These are phyloP conservation scores for Ferrisia virgata DNA, from an alignment of 2,888 invertebrate genomes.

Conservation along the genomic window DNA sequence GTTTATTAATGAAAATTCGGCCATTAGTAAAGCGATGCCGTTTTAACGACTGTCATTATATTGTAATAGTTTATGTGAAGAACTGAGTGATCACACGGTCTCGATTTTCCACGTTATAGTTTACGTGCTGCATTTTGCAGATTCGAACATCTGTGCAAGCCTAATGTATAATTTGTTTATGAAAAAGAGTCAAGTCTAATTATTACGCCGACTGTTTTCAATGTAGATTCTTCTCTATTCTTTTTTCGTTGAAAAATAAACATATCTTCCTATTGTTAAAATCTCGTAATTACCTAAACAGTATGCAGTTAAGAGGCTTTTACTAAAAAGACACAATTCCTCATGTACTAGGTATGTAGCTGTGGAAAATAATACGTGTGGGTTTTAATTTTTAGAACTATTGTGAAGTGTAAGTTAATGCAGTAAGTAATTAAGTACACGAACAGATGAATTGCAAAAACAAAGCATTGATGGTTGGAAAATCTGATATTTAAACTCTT, in stretches of 20 bases:
- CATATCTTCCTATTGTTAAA: background rate
- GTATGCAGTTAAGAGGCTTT: background rate
- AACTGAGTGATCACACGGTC: constrained; percentile 26
- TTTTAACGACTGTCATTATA: constrained; percentile 33
- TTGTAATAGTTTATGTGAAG: constrained; percentile 21
- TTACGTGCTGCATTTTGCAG: constrained; percentile 22
- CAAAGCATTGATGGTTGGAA: background rate
- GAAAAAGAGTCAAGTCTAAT: background rate
- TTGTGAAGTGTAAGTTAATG: no score
- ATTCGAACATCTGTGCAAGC: background rate
- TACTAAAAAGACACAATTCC: background rate
- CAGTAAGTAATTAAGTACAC: background rate
- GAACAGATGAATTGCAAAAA: background rate
- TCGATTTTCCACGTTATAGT: constrained; percentile 29
- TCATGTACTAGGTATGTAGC: background rate
- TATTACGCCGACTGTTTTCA: background rate
- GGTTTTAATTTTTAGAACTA: background rate
- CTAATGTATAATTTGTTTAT: constrained; percentile 10
- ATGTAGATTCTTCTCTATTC: background rate
- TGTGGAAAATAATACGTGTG: background rate
- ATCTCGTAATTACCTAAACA: background rate
- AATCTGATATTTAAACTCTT: background rate
- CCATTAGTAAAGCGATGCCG: constrained; percentile 24
- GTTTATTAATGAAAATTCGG: constrained; percentile 26
- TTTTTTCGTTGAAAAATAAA: background rate